These are phyloP conservation scores for Idaea aversata DNA, from an alignment of 2,888 invertebrate species.

Conservation along the genomic window DNA sequence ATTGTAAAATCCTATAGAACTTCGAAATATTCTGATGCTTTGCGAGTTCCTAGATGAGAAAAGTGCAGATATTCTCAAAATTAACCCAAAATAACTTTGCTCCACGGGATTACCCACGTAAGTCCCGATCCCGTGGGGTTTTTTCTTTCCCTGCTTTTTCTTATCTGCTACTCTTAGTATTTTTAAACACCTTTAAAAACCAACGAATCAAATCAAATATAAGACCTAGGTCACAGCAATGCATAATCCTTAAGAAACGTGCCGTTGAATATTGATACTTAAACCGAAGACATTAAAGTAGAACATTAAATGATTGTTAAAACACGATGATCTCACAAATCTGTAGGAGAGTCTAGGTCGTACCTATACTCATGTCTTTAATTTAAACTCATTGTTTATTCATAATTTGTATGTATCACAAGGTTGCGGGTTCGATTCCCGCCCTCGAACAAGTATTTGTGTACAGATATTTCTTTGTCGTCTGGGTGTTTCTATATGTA, in stretches of 20 bases:
- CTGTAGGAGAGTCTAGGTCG: slow-evolving; percentile 20
- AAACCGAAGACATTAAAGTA: background rate
- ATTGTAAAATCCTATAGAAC: too few species aligned
- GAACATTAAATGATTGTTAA: background rate
- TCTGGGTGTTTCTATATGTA: too few species aligned
- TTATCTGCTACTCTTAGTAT: too few species aligned
- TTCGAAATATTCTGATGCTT: too few species aligned
- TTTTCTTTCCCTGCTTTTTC: background rate
- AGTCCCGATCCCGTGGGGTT: background rate
- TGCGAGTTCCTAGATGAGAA: too few species aligned
- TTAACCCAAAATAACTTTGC: too few species aligned
- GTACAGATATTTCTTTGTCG: too few species aligned
- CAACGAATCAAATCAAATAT: background rate
- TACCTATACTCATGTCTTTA: slow-evolving; percentile 11
- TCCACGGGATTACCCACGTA: too few species aligned
- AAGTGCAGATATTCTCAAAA: too few species aligned
- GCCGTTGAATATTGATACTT: background rate
- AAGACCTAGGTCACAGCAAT: background rate
- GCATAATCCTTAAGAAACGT: background rate
- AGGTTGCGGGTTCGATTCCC: too few species aligned
- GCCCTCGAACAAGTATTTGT: too few species aligned
- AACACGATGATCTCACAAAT: slow-evolving; percentile 18
- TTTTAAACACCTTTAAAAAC: background rate
- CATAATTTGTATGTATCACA: background rate
- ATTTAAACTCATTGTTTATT: slow-evolving; percentile 1